A percentile compares a stretch with the other conserved stretches of the same genome.
These are phyloP conservation scores for Zenarchopterus dispar DNA, from an alignment of 2,797 vertebrate species.

Conservation along the genomic window DNA sequence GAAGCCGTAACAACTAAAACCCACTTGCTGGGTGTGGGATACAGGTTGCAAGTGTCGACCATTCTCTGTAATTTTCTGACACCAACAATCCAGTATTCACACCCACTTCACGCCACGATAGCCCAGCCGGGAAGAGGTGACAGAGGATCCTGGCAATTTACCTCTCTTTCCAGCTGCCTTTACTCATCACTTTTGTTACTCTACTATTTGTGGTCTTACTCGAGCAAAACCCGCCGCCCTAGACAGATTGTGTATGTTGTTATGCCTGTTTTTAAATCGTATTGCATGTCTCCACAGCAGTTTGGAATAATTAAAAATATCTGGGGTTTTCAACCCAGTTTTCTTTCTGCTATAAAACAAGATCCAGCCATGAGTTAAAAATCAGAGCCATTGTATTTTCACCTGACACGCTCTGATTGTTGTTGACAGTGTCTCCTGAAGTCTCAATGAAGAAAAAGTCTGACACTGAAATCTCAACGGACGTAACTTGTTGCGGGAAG, in stretches of 20 bases:
- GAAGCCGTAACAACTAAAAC: no score
- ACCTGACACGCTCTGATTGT: background rate
- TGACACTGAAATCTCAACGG: background rate
- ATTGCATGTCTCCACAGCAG: no score
- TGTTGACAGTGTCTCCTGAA: background rate
- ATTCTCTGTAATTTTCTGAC: background rate
- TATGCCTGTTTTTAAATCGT: no score
- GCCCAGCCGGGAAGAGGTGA: constrained; percentile 2
- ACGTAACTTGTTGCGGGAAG: background rate
- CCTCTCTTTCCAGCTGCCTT: background rate
- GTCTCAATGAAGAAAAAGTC: background rate
- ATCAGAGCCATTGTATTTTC: background rate
- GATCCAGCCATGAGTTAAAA: no score
- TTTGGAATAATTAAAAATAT: no score
- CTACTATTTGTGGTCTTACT: background rate
- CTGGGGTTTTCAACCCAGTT: no score
- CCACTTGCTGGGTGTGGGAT: no score
- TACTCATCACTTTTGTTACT: background rate
- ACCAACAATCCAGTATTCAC: constrained; percentile 1
- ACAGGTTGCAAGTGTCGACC: no score
- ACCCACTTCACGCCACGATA: background rate
- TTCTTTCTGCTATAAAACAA: no score
- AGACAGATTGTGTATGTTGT: no score
- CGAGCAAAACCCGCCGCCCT: no score
- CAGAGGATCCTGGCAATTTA: background rate